phyloP scores from a whole-genome alignment of 1,140 invertebrate genomes.

The Nasonia longicornis region DNA sequence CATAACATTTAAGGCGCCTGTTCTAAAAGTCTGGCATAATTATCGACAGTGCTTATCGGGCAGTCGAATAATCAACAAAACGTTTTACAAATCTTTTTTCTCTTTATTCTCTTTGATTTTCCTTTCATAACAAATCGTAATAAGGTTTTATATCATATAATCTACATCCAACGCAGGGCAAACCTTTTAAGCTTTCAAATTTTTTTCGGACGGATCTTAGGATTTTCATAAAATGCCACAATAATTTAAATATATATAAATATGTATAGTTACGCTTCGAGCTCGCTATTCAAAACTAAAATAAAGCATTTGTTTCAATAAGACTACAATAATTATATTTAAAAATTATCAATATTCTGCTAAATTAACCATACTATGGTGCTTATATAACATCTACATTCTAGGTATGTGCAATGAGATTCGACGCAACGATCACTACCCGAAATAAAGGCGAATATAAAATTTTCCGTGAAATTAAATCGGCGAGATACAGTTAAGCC shows the following conservation, averaged over 20 bases:
- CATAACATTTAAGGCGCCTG: constrained; percentile 40
- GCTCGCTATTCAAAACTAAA: constrained; percentile 11
- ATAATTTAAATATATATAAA: constrained; percentile 25
- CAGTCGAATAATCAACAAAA: constrained; percentile 31
- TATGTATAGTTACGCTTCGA: constrained; percentile 15
- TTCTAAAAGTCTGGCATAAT: constrained; percentile 19
- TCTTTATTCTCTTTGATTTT: neutral
- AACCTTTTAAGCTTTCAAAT: constrained; percentile 16
- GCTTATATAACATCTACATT: neutral
- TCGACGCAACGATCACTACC: neutral
- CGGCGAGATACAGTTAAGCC: neutral
- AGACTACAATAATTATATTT: constrained; percentile 21
- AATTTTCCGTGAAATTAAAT: neutral
- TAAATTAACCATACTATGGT: neutral
- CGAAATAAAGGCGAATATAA: neutral
- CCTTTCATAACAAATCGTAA: constrained; percentile 1
- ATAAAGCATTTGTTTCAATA: neutral
- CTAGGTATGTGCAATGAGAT: neutral
- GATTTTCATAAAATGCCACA: constrained; percentile 40
- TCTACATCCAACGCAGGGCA: constrained; percentile 10
- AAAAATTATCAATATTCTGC: neutral
- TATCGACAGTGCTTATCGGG: neutral
- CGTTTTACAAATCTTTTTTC: constrained; percentile 10
- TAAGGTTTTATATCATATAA: constrained; percentile 1
- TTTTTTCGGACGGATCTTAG: constrained; percentile 44